Evolutionary conservation across 2,888 invertebrate genomes (phyloP).

Genomic region (Hoplodrina blanda): DNA sequence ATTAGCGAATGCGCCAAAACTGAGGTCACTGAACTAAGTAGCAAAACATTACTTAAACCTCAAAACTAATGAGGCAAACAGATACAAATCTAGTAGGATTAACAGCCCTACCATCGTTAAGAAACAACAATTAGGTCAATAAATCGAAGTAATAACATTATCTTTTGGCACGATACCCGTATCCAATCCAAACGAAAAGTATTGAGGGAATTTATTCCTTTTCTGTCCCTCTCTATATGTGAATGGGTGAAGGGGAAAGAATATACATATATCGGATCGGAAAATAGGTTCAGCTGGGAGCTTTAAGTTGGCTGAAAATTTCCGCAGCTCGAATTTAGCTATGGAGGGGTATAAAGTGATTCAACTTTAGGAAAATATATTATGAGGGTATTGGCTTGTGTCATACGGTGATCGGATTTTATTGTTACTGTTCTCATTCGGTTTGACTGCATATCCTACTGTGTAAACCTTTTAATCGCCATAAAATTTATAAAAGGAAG

Average conservation of each 20-base stretch:
- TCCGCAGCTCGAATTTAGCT: constrained; percentile 31
- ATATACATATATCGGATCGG: constrained; percentile 35
- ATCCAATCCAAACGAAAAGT: constrained; percentile 57
- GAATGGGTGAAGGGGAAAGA: constrained; percentile 37
- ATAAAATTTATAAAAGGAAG: not conserved
- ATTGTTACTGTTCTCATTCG: constrained; percentile 18
- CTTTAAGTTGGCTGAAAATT: constrained; percentile 51
- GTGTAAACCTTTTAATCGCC: not conserved
- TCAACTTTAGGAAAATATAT: constrained; percentile 53
- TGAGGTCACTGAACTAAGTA: constrained; percentile 42
- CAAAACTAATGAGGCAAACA: constrained; percentile 36
- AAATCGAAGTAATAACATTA: constrained; percentile 67
- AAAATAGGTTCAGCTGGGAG: constrained; percentile 46
- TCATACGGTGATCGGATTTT: constrained; percentile 44
- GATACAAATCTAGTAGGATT: constrained; percentile 47
- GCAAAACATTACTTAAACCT: constrained; percentile 14
- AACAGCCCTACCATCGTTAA: constrained; percentile 42
- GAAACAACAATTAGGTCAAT: constrained; percentile 66
- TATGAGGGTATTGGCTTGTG: constrained; percentile 39
- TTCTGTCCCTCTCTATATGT: constrained; percentile 37
- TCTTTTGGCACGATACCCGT: constrained; percentile 66
- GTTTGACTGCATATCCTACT: not conserved
- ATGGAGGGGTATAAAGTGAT: constrained; percentile 46
- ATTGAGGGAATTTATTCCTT: constrained; percentile 56
- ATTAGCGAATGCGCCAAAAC: constrained; percentile 33